Evolutionary conservation across 2,113 vertebrate species (phyloP), one percentile per base, ranked within the genome.

Genomic region (Xiphophorus maculatus): DNA sequence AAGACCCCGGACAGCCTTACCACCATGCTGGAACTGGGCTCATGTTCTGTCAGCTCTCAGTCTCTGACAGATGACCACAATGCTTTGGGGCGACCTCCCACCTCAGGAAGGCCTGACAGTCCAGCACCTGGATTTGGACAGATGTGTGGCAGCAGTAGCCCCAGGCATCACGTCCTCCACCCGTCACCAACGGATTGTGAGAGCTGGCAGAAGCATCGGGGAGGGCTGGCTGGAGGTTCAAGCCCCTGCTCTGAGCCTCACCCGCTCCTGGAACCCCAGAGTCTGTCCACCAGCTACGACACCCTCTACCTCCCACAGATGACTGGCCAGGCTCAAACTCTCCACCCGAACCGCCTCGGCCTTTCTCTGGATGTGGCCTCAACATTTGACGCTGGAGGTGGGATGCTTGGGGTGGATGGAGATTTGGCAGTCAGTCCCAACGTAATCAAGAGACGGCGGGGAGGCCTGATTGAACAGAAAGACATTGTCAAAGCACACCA

Each of bases 401-500:
- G 85, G 17, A 67, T 74, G 35, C 65, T 85, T 54, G 93, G 93
- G 15, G 84, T 85, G 2, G 94, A 96, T 60, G 92, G 91, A 29
- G 94, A 95, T 6, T 85, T 94, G 60, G 93, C 95, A 0, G 91
- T 97, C 79, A 99, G 96, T 90, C 96, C 97, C 0, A 96, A 96
- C 0, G 89, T 97, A 77, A 98, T 97, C 80, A 97, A 97, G 90
- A 94, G 97, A 28, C 93, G 97, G 28, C 94, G 98, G 0, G 97
- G 98, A 0, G 98, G 97, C 13, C 93, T 99, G 76, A 97, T 99
- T 0, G 98, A 99, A 73, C 97, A 99, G 93, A 95, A 94, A 80
- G 98, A 99, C 92, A 98, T 99, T 33, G 94, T 99, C 91, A 98
- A 97, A 89, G 98, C 98, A 0, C 98, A 99, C 14, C 94, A 98